A percentile compares a stretch with the other conserved stretches of the same genome.
Conservation (phyloP, 1,140 invertebrate species). For the Leguminivora glycinivorella region DNA sequence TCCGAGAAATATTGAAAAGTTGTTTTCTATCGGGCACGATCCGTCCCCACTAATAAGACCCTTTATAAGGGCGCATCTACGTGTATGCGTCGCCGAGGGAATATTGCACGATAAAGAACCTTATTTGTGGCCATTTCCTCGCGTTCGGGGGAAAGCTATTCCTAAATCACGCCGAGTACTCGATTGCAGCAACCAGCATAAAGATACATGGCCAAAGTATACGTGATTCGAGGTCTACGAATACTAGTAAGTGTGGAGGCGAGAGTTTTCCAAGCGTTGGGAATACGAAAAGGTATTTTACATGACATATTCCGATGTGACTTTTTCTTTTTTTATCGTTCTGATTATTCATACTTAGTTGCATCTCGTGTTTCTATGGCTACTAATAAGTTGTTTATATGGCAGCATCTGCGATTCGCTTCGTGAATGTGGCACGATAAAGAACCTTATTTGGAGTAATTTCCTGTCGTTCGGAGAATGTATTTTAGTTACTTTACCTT, state of each 20-base stretch:
- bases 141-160: neutral
- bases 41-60: conserved; percentile 6
- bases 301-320: conserved; percentile 5
- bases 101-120: conserved; percentile 20
- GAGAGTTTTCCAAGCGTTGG: neutral
- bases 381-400: no score
- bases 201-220: neutral
- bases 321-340: conserved; percentile 7
- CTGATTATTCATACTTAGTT: neutral
- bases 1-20: neutral
- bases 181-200: neutral
- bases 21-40: neutral
- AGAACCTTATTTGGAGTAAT: conserved; percentile 4
- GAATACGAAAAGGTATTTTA: neutral
- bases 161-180: neutral
- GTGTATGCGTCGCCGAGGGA: neutral
- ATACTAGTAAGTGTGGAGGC: neutral
- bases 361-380: neutral
- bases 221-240: neutral
- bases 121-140: conserved; percentile 9
- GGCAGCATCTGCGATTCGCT: neutral
- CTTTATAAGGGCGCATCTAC: neutral
- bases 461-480: neutral
- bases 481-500: neutral
- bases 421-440: neutral